These are phyloP conservation scores for Rhingia campestris DNA, from an alignment of 2,888 invertebrate genomes.

Conservation along the genomic window DNA sequence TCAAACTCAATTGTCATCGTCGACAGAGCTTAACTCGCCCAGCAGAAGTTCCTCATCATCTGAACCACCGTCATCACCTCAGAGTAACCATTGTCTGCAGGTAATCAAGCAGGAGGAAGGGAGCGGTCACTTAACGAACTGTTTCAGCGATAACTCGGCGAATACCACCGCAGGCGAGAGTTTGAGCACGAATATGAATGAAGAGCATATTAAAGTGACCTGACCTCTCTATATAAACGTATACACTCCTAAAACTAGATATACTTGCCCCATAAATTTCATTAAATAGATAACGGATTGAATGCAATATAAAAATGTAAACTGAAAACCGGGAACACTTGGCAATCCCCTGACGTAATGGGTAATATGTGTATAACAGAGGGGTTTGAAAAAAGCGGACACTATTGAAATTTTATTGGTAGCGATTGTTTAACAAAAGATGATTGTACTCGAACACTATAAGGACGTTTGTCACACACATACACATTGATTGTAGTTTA, in stretches of 20 bases:
- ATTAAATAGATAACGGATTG: conserved; percentile 44
- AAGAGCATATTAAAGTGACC: conserved; percentile 74
- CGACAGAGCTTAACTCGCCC: conserved; percentile 76
- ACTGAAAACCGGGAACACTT: conserved; percentile 2
- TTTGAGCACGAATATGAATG: conserved; percentile 66
- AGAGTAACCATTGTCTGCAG: conserved; percentile 68
- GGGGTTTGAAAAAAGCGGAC: background rate
- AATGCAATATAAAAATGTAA: conserved; percentile 21
- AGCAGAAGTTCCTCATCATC: conserved; percentile 77
- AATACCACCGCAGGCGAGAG: conserved; percentile 59
- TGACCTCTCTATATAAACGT: conserved; percentile 62
- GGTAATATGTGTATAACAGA: conserved; percentile 5
- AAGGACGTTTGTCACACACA: too few relatives aligned
- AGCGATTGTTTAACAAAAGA: too few relatives aligned
- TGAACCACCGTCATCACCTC: conserved; percentile 73
- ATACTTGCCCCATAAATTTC: conserved; percentile 45
- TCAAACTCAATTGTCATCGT: conserved; percentile 73
- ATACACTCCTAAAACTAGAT: conserved; percentile 35
- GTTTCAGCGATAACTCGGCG: conserved; percentile 62
- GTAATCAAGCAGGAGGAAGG: conserved; percentile 67
- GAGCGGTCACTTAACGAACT: conserved; percentile 65
- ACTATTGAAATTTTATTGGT: too few relatives aligned
- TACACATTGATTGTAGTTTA: too few relatives aligned
- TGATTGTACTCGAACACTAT: too few relatives aligned
- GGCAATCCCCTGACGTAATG: conserved; percentile 25